These are phyloP conservation scores for Micronycteris hirsuta DNA, from an alignment of 2,113 vertebrate species.

Conservation along the genomic window DNA sequence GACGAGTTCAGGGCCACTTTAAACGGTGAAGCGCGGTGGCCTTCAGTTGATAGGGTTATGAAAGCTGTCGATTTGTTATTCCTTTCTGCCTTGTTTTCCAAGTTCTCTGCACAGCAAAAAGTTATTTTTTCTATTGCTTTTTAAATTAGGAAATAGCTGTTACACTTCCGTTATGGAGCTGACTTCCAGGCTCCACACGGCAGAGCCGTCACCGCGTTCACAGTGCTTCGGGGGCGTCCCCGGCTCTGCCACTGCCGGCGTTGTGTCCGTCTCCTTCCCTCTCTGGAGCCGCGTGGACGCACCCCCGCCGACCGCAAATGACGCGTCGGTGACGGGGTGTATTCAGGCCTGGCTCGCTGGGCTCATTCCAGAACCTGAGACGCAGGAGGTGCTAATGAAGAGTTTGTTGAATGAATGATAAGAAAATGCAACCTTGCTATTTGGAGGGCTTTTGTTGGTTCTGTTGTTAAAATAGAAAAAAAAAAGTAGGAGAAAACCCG, in stretches of 20 bases:
- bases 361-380: not conserved
- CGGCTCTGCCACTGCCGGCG: not conserved
- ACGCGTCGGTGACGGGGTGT: not conserved
- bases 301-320: not conserved
- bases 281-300: not conserved
- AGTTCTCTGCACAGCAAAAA: not conserved
- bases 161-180: not conserved
- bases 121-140: not conserved
- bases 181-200: not conserved
- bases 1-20: no score
- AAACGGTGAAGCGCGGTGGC: no score
- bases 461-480: not conserved
- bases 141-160: not conserved
- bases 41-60: not conserved
- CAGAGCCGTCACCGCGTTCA: not conserved
- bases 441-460: conserved; percentile 8
- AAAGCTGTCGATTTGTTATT: not conserved
- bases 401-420: no score
- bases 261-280: not conserved
- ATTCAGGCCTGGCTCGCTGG: not conserved
- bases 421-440: not conserved
- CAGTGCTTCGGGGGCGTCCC: not conserved
- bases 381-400: not conserved
- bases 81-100: not conserved
- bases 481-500: not conserved